phyloP scores from a whole-genome alignment of 2,888 invertebrate genomes.

The Pandemis corylana region DNA sequence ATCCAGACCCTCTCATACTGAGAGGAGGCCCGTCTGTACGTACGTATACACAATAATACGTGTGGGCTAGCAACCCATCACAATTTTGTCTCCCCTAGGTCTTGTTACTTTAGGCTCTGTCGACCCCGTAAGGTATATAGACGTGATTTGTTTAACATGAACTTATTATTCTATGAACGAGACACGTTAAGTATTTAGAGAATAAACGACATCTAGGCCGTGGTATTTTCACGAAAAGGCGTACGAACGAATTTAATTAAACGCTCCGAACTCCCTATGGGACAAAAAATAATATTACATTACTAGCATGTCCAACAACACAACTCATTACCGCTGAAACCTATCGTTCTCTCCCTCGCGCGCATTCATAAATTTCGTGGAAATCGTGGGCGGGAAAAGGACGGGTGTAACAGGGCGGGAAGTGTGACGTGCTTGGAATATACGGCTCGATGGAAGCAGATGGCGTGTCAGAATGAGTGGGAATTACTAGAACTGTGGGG shows the following conservation, averaged over 20 bases:
- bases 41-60: no score
- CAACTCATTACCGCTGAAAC: conserved; percentile 48
- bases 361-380: conserved; percentile 52
- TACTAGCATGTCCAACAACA: conserved; percentile 46
- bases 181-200: neutral
- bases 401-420: conserved; percentile 42
- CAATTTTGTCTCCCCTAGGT: no score
- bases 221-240: conserved; percentile 26
- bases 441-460: conserved; percentile 56
- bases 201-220: neutral
- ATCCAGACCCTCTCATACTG: no score
- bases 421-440: conserved; percentile 63
- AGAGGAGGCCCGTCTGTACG: no score
- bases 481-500: conserved; percentile 15
- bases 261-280: conserved; percentile 20
- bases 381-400: conserved; percentile 36
- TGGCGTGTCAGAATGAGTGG: conserved; percentile 51
- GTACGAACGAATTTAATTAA: conserved; percentile 38
- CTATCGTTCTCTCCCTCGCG: conserved; percentile 51
- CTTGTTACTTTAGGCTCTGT: no score
- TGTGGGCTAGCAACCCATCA: no score
- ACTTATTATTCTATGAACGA: no score
- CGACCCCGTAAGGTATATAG: no score
- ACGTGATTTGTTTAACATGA: no score
- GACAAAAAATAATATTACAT: conserved; percentile 40